Percentiles rank a stretch among this genome's conserved stretches.
Conservation (phyloP, 1,140 invertebrate genomes). For the Brachionus sp. region DNA sequence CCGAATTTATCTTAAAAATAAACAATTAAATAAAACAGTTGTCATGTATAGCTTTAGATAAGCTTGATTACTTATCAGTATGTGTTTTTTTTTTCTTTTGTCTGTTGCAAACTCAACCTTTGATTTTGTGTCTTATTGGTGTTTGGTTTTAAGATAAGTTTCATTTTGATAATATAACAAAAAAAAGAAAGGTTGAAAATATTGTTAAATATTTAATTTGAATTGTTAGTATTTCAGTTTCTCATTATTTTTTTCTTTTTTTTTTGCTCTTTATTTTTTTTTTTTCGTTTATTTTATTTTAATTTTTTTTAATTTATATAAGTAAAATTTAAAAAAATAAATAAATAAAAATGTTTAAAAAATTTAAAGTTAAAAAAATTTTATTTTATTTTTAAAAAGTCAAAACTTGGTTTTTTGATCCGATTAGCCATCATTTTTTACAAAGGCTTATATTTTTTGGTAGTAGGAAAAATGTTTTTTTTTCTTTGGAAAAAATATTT, state of each 20-base stretch:
- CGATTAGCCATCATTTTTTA: no score
- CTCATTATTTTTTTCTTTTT: not conserved
- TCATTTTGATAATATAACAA: not conserved
- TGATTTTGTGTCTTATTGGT: not conserved
- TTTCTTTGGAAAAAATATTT: no score
- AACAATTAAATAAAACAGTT: not conserved
- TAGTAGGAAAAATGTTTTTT: no score
- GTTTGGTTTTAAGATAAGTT: not conserved
- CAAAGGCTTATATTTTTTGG: no score
- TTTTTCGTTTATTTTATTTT: slow-evolving; percentile 3
- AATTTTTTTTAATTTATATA: not conserved
- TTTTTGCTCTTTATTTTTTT: not conserved
- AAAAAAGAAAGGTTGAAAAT: not conserved
- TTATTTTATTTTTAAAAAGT: not conserved
- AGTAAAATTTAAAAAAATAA: not conserved
- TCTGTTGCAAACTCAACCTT: not conserved
- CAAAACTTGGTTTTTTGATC: no score
- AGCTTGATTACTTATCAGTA: not conserved
- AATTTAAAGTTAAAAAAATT: not conserved
- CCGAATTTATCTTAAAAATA: not conserved
- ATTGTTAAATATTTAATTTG: slow-evolving; percentile 10
- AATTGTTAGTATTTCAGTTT: slow-evolving; percentile 2
- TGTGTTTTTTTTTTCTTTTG: not conserved
- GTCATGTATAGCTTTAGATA: not conserved
- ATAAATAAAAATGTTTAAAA: not conserved